Percentiles rank a stretch among this genome's conserved stretches.
phyloP scores from a whole-genome alignment of 1,140 invertebrate species.

The Vanessa atalanta region DNA sequence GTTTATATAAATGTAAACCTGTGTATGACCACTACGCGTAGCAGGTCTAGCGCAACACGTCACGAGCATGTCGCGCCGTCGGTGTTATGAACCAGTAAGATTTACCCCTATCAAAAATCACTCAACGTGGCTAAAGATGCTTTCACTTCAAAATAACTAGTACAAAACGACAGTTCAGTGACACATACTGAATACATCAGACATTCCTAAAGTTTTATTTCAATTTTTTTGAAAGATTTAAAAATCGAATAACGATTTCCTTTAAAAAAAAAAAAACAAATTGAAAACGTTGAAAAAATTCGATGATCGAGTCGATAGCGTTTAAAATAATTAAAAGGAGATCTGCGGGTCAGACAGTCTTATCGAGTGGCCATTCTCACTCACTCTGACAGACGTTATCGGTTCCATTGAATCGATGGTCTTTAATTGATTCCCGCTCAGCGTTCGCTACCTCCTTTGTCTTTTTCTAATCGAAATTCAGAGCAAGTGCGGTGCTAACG shows the following conservation, averaged over 20 bases:
- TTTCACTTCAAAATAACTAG: too few relatives aligned
- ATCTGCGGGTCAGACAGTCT: slow-evolving; percentile 36
- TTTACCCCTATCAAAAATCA: too few relatives aligned
- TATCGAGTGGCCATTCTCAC: slow-evolving; percentile 40
- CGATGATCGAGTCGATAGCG: slow-evolving; percentile 8
- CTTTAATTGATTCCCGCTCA: slow-evolving; percentile 41
- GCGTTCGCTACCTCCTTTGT: slow-evolving; percentile 35
- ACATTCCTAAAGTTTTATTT: too few relatives aligned
- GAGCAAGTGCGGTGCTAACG: slow-evolving; percentile 31
- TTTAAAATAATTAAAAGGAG: slow-evolving; percentile 38
- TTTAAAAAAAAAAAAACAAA: slow-evolving; percentile 3
- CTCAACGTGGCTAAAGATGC: too few relatives aligned
- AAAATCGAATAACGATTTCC: background rate
- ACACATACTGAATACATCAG: too few relatives aligned
- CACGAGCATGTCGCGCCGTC: too few relatives aligned
- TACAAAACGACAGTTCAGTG: too few relatives aligned
- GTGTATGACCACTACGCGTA: too few relatives aligned
- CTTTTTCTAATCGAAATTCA: slow-evolving; percentile 43
- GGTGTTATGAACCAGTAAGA: too few relatives aligned
- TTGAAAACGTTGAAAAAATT: background rate
- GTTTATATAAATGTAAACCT: too few relatives aligned
- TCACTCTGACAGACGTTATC: slow-evolving; percentile 40
- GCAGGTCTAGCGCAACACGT: too few relatives aligned
- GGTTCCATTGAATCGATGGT: slow-evolving; percentile 38
- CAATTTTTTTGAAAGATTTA: too few relatives aligned